Percentiles rank a stretch among this genome's conserved stretches.
phyloP scores from a whole-genome alignment of 2,113 vertebrate species.

The Natator depressus region DNA sequence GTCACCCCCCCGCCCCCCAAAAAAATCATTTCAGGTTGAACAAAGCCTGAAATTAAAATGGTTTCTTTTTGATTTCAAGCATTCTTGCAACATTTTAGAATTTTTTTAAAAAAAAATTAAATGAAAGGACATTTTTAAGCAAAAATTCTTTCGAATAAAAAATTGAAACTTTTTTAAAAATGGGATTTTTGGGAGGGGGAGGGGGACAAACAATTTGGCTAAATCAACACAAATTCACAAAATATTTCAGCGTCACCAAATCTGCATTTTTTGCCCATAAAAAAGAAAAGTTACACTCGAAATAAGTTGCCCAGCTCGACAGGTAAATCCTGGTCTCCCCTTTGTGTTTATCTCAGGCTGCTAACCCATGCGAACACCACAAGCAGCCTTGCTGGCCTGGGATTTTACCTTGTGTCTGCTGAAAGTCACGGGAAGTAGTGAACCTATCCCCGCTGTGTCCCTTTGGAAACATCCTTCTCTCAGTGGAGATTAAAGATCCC shows the following conservation, averaged over 20 bases:
- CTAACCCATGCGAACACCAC: background rate
- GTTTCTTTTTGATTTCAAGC: background rate
- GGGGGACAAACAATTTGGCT: background rate
- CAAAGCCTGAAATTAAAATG: background rate
- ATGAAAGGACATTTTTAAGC: background rate
- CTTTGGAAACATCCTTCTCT: background rate
- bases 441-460: conserved; percentile 35
- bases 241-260: background rate
- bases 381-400: background rate
- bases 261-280: background rate
- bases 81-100: background rate
- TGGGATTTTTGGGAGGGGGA: background rate
- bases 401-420: background rate
- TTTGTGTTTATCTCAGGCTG: background rate
- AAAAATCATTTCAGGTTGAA: background rate
- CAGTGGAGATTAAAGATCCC: background rate
- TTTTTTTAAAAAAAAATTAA: background rate
- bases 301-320: background rate
- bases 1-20: background rate
- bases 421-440: background rate
- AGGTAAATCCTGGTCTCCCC: background rate
- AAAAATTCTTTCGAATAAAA: background rate
- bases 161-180: background rate
- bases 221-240: background rate
- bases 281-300: background rate